These are phyloP conservation scores for Holacanthella duospinosa DNA, from an alignment of 2,888 invertebrate species.

Conservation along the genomic window DNA sequence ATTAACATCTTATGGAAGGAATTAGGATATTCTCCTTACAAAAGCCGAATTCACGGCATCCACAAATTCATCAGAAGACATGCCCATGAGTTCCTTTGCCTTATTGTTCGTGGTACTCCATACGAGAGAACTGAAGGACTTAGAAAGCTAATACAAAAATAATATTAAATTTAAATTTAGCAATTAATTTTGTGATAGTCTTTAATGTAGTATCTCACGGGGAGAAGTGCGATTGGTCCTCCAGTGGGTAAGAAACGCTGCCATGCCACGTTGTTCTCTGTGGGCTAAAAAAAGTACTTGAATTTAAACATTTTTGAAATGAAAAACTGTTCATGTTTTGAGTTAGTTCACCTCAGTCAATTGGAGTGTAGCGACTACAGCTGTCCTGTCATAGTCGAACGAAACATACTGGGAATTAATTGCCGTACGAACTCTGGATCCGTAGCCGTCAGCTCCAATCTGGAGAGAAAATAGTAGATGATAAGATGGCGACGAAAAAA, in stretches of 20 bases:
- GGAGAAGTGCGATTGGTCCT: conserved; percentile 86
- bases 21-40: conserved; percentile 46
- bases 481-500: too few species aligned
- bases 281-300: conserved; percentile 46
- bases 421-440: conserved; percentile 70
- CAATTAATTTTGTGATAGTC: not conserved
- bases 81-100: conserved; percentile 59
- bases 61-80: conserved; percentile 69
- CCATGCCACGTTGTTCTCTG: conserved; percentile 82
- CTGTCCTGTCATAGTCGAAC: conserved; percentile 81
- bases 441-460: conserved; percentile 91
- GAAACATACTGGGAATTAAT: conserved; percentile 70
- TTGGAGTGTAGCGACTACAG: conserved; percentile 80
- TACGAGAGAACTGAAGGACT: conserved; percentile 74
- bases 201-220: conserved; percentile 47
- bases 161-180: conserved; percentile 9
- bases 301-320: not conserved
- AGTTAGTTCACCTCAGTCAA: conserved; percentile 56
- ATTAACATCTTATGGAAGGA: not conserved
- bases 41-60: conserved; percentile 78
- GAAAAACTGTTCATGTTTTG: not conserved
- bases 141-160: conserved; percentile 49
- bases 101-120: conserved; percentile 74
- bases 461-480: conserved; percentile 46
- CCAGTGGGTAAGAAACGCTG: conserved; percentile 77